Percentiles rank a stretch among this genome's conserved stretches.
Conservation (phyloP, 1,140 invertebrate genomes). For the Neodiprion virginianus region DNA sequence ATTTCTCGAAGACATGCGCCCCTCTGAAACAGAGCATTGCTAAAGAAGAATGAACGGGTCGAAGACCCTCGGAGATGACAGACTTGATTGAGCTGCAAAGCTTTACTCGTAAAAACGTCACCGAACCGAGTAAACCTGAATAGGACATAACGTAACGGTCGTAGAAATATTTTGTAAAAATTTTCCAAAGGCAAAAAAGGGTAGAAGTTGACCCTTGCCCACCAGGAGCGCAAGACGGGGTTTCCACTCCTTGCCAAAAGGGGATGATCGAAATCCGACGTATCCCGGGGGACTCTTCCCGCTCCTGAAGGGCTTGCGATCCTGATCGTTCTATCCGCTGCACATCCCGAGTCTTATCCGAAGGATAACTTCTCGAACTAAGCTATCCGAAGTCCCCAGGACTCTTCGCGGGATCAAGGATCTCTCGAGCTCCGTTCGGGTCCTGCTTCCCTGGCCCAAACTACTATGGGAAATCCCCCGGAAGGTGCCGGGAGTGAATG, state of each 20-base stretch:
- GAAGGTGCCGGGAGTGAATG: slow-evolving; percentile 32
- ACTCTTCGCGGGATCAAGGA: slow-evolving; percentile 17
- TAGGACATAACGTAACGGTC: too few relatives aligned
- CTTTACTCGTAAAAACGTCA: too few relatives aligned
- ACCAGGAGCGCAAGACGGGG: slow-evolving; percentile 51
- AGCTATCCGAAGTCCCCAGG: background rate
- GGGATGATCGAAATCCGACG: slow-evolving; percentile 33
- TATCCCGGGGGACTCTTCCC: slow-evolving; percentile 25
- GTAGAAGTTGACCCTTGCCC: slow-evolving; percentile 55
- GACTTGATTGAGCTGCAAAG: too few relatives aligned
- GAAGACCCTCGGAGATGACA: too few relatives aligned
- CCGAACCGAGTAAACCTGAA: too few relatives aligned
- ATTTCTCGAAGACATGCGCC: too few relatives aligned
- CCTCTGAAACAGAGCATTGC: too few relatives aligned
- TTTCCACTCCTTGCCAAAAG: slow-evolving; percentile 33
- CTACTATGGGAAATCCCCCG: slow-evolving; percentile 36
- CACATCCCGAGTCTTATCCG: slow-evolving; percentile 52
- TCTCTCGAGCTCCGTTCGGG: slow-evolving; percentile 21
- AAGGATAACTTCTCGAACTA: slow-evolving; percentile 32
- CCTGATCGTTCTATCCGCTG: slow-evolving; percentile 49
- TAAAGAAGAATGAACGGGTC: too few relatives aligned
- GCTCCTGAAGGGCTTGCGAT: slow-evolving; percentile 38
- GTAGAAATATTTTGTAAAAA: background rate
- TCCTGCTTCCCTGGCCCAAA: slow-evolving; percentile 46
- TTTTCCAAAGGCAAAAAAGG: slow-evolving; percentile 52